phyloP scores from a whole-genome alignment of 1,140 invertebrate genomes.

The Hestina assimilis region DNA sequence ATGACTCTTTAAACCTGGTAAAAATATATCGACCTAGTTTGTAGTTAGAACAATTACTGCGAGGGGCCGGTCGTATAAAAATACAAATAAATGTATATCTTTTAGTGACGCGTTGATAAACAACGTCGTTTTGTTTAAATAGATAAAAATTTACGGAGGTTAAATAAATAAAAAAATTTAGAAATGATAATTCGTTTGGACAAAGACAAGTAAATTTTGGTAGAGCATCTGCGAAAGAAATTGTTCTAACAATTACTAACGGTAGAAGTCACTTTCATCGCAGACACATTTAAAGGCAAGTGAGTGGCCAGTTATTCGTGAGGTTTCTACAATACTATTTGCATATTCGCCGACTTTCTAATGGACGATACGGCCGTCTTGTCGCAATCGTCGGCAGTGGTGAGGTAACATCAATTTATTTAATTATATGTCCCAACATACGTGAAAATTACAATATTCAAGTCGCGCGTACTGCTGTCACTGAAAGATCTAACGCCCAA shows the following conservation, averaged over 20 bases:
- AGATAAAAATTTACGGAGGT: slow-evolving; percentile 23
- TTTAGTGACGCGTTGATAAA: slow-evolving; percentile 48
- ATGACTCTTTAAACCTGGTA: neutral
- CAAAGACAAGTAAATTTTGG: slow-evolving; percentile 8
- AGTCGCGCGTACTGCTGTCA: slow-evolving; percentile 33
- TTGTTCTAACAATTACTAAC: slow-evolving; percentile 71
- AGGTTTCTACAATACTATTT: slow-evolving; percentile 77
- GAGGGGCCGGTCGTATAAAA: slow-evolving; percentile 46
- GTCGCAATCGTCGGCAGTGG: slow-evolving; percentile 67
- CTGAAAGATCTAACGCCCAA: neutral
- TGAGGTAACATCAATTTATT: slow-evolving; percentile 73
- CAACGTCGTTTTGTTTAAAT: slow-evolving; percentile 38
- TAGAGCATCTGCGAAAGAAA: slow-evolving; percentile 31
- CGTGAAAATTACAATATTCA: slow-evolving; percentile 36
- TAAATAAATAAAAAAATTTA: neutral
- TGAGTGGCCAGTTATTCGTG: slow-evolving; percentile 77
- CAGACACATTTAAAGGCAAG: slow-evolving; percentile 72
- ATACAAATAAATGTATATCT: slow-evolving; percentile 46
- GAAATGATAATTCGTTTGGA: neutral
- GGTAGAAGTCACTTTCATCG: slow-evolving; percentile 75
- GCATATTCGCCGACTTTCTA: slow-evolving; percentile 77
- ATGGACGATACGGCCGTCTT: slow-evolving; percentile 73
- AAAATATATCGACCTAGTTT: slow-evolving; percentile 14
- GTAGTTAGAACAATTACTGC: slow-evolving; percentile 27
- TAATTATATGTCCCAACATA: slow-evolving; percentile 59